Percentiles rank a stretch among this genome's conserved stretches.
phyloP scores from a whole-genome alignment of 2,888 invertebrate genomes.

The Ochlodes sylvanus region DNA sequence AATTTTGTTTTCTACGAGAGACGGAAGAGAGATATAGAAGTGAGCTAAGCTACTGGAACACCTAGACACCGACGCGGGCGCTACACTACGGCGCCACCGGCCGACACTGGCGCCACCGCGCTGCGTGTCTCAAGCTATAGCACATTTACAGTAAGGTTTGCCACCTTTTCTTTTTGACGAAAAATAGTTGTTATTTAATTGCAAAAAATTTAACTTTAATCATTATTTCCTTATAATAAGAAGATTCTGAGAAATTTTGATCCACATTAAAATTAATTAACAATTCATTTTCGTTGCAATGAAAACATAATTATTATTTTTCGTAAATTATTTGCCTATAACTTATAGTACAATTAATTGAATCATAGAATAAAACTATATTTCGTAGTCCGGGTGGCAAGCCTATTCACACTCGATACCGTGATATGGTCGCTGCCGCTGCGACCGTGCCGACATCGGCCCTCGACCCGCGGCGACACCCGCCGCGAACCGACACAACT shows the following conservation, averaged over 20 bases:
- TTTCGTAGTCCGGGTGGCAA: no score
- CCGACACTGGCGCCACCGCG: constrained; percentile 15
- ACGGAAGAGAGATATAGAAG: constrained; percentile 55
- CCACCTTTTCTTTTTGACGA: no score
- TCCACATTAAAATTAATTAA: no score
- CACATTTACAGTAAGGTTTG: constrained; percentile 39
- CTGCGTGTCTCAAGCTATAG: background rate
- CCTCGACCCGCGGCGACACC: constrained; percentile 44
- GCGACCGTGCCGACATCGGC: constrained; percentile 41
- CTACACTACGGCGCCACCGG: constrained; percentile 69
- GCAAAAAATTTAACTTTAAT: no score
- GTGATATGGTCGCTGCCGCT: constrained; percentile 67
- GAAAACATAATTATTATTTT: no score
- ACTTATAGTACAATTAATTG: no score
- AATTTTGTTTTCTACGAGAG: constrained; percentile 60
- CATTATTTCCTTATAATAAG: no score
- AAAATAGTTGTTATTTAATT: no score
- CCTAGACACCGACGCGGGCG: constrained; percentile 72
- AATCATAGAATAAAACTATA: no score
- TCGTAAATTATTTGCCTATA: no score
- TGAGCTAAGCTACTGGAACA: constrained; percentile 71
- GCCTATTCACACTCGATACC: constrained; percentile 63
- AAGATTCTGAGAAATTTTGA: no score
- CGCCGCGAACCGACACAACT: constrained; percentile 59
- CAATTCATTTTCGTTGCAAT: no score